Conservation (phyloP, 2,888 invertebrate genomes). For the Melinopterus prodromus region DNA sequence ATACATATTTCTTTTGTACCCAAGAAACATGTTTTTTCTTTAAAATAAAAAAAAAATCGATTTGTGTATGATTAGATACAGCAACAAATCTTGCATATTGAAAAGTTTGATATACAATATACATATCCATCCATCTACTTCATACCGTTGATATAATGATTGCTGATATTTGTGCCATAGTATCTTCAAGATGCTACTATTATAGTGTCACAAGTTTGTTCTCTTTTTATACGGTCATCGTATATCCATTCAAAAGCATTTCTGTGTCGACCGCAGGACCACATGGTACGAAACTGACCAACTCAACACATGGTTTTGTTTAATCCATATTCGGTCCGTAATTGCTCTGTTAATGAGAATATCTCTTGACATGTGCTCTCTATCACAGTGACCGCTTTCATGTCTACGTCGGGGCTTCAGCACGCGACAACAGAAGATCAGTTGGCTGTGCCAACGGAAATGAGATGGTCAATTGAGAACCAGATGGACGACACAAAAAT, state of each 20-base stretch:
- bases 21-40: too few relatives aligned
- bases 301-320: conserved; percentile 25
- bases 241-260: not conserved
- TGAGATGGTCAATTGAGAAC: conserved; percentile 43
- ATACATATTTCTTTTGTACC: too few relatives aligned
- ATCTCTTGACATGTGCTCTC: conserved; percentile 19
- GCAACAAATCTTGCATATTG: too few relatives aligned
- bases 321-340: conserved; percentile 15
- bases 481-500: conserved; percentile 29
- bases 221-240: not conserved
- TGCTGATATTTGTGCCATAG: not conserved
- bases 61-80: too few relatives aligned
- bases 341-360: conserved; percentile 17
- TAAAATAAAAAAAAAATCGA: too few relatives aligned
- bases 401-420: conserved; percentile 37
- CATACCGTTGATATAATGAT: too few relatives aligned
- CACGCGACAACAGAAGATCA: conserved; percentile 24
- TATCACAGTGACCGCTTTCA: conserved; percentile 42
- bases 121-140: too few relatives aligned
- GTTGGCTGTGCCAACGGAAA: conserved; percentile 40
- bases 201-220: not conserved
- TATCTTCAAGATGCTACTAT: not conserved
- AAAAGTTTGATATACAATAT: too few relatives aligned
- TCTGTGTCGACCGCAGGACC: conserved; percentile 4
- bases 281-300: conserved; percentile 21